Percentiles rank a stretch among this genome's conserved stretches.
phyloP scores from a whole-genome alignment of 2,888 invertebrate genomes.

The Aquatica leii region DNA sequence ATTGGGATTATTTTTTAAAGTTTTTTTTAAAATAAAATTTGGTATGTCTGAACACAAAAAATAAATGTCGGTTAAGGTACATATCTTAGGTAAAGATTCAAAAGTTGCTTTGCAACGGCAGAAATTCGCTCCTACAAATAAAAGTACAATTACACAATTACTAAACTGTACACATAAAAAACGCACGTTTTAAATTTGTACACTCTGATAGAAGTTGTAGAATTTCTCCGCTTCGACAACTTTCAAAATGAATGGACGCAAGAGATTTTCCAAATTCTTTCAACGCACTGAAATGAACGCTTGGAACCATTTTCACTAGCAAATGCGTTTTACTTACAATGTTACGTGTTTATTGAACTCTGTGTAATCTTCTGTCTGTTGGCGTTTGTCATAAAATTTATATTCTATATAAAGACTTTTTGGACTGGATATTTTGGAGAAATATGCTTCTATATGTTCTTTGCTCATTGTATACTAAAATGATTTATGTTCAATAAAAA shows the following conservation, averaged over 20 bases:
- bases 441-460: conserved; percentile 48
- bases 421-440: conserved; percentile 47
- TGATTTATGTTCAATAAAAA: neutral
- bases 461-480: conserved; percentile 42
- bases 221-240: conserved; percentile 47
- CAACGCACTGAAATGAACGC: conserved; percentile 41
- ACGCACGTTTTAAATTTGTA: conserved; percentile 47
- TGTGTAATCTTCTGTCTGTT: conserved; percentile 44
- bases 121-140: conserved; percentile 44
- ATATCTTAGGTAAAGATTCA: conserved; percentile 42
- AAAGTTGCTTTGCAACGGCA: conserved; percentile 49
- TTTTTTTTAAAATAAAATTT: conserved; percentile 45
- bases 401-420: conserved; percentile 47
- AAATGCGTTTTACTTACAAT: conserved; percentile 41
- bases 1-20: conserved; percentile 45
- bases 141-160: conserved; percentile 14
- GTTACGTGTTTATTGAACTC: conserved; percentile 47
- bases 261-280: conserved; percentile 47
- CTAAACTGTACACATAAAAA: neutral
- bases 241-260: conserved; percentile 46
- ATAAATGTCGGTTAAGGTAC: conserved; percentile 42
- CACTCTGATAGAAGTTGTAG: conserved; percentile 46
- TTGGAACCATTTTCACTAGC: neutral
- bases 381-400: conserved; percentile 44
- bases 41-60: conserved; percentile 47